phyloP scores from a whole-genome alignment of 2,888 invertebrate species.

The Leptinotarsa juncta region DNA sequence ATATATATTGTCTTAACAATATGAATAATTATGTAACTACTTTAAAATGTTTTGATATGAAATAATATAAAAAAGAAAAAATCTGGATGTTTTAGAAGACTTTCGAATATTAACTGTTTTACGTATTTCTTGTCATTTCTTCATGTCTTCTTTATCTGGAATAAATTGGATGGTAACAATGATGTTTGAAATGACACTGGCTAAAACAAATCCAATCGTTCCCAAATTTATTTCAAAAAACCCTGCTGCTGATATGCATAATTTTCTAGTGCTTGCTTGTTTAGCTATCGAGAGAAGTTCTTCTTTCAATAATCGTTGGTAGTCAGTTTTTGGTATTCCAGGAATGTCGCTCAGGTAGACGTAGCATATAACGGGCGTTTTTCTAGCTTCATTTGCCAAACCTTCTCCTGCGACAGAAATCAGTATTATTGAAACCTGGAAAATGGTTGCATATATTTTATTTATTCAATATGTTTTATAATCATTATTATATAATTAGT shows the following conservation, averaged over 20 bases:
- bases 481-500: too few relatives aligned
- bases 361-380: constrained; percentile 45
- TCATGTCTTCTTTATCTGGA: neutral
- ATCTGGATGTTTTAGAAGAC: too few relatives aligned
- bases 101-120: too few relatives aligned
- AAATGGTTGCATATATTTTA: constrained; percentile 3
- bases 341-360: constrained; percentile 45
- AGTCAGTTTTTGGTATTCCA: constrained; percentile 22
- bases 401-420: constrained; percentile 46
- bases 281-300: constrained; percentile 45
- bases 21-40: too few relatives aligned
- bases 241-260: constrained; percentile 50
- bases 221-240: constrained; percentile 51
- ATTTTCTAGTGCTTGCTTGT: constrained; percentile 44
- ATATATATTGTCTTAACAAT: too few relatives aligned
- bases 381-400: constrained; percentile 45
- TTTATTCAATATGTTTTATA: too few relatives aligned
- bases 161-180: constrained; percentile 53
- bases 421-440: constrained; percentile 45
- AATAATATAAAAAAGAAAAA: too few relatives aligned
- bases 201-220: constrained; percentile 50
- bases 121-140: too few relatives aligned
- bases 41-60: too few relatives aligned
- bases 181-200: constrained; percentile 53
- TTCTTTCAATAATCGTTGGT: constrained; percentile 34